A percentile compares a stretch with the other conserved stretches of the same genome.
These are phyloP conservation scores for Nibea coibor DNA, from an alignment of 2,113 vertebrate species.

Conservation along the genomic window DNA sequence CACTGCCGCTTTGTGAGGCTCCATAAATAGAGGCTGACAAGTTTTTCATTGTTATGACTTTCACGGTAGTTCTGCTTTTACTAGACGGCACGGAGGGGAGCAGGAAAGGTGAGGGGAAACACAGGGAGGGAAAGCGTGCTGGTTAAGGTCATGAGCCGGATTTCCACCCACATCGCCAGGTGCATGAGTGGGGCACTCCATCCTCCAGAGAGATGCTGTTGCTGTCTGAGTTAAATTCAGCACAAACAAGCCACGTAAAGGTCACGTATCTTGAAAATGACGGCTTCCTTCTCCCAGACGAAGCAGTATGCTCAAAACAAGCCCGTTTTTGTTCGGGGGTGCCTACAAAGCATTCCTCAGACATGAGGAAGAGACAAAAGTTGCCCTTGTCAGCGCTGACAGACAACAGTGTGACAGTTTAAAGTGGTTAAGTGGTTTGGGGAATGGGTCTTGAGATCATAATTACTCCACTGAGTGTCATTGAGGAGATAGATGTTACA, in stretches of 20 bases:
- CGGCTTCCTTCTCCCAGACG: not conserved
- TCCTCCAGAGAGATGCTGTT: slow-evolving; percentile 24
- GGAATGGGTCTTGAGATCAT: slow-evolving; percentile 38
- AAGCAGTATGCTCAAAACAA: slow-evolving; percentile 51
- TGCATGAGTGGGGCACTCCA: not conserved
- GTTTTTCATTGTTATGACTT: slow-evolving; percentile 45
- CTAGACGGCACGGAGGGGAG: slow-evolving; percentile 11
- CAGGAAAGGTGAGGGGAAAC: slow-evolving; percentile 21
- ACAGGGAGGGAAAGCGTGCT: not conserved
- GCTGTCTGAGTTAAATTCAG: slow-evolving; percentile 15
- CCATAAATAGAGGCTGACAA: slow-evolving; percentile 31
- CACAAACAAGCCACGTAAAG: slow-evolving; percentile 45
- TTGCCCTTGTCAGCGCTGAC: slow-evolving; percentile 51
- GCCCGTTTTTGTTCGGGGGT: slow-evolving; percentile 43
- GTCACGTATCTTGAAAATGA: slow-evolving; percentile 20
- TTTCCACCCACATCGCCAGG: slow-evolving; percentile 17
- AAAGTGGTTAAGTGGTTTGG: slow-evolving; percentile 58
- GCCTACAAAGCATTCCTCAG: slow-evolving; percentile 58
- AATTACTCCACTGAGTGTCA: slow-evolving; percentile 49
- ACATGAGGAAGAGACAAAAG: slow-evolving; percentile 52
- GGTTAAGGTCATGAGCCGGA: slow-evolving; percentile 34
- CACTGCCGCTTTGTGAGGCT: slow-evolving; percentile 25
- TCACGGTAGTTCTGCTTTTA: slow-evolving; percentile 37
- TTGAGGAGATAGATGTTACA: slow-evolving; percentile 26
- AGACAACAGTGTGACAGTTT: slow-evolving; percentile 34